These are phyloP conservation scores for Ctenomys sociabilis DNA, from an alignment of 2,113 vertebrate species.

Conservation along the genomic window DNA sequence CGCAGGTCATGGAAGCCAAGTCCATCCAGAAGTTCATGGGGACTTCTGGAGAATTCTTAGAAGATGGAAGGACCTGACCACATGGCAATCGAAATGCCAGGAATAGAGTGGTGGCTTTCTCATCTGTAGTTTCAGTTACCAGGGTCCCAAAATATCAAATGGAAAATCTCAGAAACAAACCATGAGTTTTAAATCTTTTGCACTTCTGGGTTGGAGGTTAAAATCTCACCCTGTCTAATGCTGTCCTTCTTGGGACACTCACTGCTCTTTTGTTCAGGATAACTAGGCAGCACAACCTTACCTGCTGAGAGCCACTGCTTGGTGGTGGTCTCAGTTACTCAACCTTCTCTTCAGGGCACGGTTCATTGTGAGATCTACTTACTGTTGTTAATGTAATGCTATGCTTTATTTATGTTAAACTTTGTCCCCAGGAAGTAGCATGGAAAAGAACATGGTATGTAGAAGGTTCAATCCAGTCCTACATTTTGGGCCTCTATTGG, in stretches of 20 bases:
- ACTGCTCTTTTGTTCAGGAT: not conserved
- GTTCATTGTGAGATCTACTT: not conserved
- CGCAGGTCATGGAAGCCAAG: accelerated
- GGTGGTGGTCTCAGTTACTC: not conserved
- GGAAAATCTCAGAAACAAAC: not conserved
- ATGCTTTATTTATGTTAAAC: not conserved
- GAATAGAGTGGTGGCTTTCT: not conserved
- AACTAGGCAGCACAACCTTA: too few species aligned
- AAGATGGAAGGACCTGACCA: not conserved
- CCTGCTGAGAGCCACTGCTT: not conserved
- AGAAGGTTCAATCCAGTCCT: not conserved
- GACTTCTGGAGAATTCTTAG: not conserved
- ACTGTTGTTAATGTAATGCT: too few species aligned
- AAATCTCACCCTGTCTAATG: not conserved
- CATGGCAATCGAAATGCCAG: accelerated
- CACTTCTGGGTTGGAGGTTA: not conserved
- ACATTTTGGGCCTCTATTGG: not conserved
- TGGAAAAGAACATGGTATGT: not conserved
- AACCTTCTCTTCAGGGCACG: too few species aligned
- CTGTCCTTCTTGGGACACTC: not conserved
- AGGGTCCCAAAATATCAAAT: not conserved
- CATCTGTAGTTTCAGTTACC: not conserved
- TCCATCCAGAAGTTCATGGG: not conserved
- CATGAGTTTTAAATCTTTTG: not conserved
- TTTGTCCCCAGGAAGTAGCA: not conserved